Conservation (phyloP, 1,140 invertebrate genomes). For the Hyposmocoma kahamanoa region DNA sequence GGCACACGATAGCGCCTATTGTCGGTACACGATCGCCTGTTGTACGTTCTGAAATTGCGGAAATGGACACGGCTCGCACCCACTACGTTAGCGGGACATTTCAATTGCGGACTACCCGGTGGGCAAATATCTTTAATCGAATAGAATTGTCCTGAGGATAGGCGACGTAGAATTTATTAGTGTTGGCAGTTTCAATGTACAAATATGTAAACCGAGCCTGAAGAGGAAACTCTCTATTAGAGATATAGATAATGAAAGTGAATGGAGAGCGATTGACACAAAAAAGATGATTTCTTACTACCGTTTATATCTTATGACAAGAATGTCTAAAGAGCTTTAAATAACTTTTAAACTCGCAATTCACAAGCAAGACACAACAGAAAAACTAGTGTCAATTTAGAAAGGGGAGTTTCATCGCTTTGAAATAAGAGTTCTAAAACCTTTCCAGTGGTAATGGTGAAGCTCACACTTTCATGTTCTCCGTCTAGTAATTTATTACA, state of each 20-base stretch:
- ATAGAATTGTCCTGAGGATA: conserved; percentile 19
- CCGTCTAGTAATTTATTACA: conserved; percentile 34
- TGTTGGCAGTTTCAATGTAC: not conserved
- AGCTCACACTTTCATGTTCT: conserved; percentile 15
- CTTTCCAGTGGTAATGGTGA: not conserved
- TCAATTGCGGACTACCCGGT: conserved; percentile 48
- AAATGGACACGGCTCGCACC: conserved; percentile 63
- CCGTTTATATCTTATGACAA: too few species aligned
- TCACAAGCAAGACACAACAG: too few species aligned
- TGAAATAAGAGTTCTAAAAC: not conserved
- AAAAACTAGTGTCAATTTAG: not conserved
- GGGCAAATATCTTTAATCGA: conserved; percentile 29
- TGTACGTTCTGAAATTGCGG: conserved; percentile 64
- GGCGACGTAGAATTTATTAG: conserved; percentile 16
- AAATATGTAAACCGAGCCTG: too few species aligned
- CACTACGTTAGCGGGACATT: conserved; percentile 58
- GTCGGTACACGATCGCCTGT: conserved; percentile 66
- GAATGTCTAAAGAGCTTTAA: too few species aligned
- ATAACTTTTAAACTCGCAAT: too few species aligned
- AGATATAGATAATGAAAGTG: too few species aligned
- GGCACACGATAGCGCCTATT: conserved; percentile 66
- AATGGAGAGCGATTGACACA: too few species aligned
- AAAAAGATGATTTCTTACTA: too few species aligned
- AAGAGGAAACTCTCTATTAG: too few species aligned
- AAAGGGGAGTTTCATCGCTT: too few species aligned